phyloP scores from a whole-genome alignment of 2,113 vertebrate genomes.

The Narcine bancroftii region DNA sequence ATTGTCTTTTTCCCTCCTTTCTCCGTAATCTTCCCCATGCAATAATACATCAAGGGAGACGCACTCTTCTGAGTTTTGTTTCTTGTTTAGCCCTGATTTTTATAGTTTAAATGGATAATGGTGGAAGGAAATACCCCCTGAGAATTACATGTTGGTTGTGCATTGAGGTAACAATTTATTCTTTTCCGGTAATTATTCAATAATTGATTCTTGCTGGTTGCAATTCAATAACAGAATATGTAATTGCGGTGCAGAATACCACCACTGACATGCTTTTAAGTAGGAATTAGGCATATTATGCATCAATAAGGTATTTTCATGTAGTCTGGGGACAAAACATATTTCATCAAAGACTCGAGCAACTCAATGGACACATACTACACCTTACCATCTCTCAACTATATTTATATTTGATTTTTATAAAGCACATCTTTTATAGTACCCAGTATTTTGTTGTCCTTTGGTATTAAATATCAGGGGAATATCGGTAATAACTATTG shows the following conservation, averaged over 20 bases:
- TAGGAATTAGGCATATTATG: neutral
- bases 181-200: conserved; percentile 9
- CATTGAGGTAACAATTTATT: neutral
- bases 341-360: neutral
- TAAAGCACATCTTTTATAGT: neutral
- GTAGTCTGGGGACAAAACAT: neutral
- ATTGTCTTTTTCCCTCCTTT: too few species aligned
- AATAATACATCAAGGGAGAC: too few species aligned
- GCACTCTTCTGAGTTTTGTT: too few species aligned
- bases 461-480: neutral
- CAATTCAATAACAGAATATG: conserved; percentile 16
- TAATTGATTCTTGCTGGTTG: conserved; percentile 34
- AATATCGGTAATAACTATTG: neutral
- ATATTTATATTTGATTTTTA: neutral
- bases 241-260: neutral
- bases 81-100: too few species aligned
- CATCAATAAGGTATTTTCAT: neutral
- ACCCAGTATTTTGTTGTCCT: neutral
- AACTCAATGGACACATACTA: neutral
- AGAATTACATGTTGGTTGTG: neutral
- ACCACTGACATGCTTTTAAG: neutral
- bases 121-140: neutral
- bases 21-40: too few species aligned
- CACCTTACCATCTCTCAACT: neutral
- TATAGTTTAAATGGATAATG: neutral